These are phyloP conservation scores for Malurus splendens DNA, from an alignment of 2,797 vertebrate species.

Conservation along the genomic window DNA sequence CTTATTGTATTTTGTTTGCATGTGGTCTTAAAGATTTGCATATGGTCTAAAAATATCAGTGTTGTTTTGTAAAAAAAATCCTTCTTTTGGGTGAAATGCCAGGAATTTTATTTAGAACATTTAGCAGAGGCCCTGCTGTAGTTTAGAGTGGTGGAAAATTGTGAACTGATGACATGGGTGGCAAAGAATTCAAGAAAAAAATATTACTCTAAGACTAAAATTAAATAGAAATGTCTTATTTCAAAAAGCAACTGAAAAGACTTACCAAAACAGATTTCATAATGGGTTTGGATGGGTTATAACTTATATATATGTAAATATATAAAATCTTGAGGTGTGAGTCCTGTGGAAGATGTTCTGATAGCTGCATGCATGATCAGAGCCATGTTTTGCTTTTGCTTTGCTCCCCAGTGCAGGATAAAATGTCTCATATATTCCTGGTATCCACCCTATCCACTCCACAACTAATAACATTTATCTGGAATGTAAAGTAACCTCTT, in stretches of 20 bases:
- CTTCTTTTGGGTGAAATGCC: neutral
- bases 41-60: neutral
- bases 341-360: neutral
- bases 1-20: neutral
- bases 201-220: neutral
- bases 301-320: neutral
- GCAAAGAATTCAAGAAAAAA: neutral
- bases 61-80: neutral
- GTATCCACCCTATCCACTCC: neutral
- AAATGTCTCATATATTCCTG: neutral
- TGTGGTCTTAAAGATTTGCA: neutral
- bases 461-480: neutral
- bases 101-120: neutral
- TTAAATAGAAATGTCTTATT: neutral
- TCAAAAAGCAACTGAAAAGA: neutral
- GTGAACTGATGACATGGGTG: neutral
- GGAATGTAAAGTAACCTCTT: neutral
- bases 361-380: neutral
- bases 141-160: neutral
- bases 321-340: neutral
- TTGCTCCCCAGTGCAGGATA: neutral
- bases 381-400: neutral
- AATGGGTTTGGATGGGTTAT: neutral
- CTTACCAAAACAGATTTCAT: neutral
- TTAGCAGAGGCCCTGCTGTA: accelerated